Base-by-base conservation (phyloP, 2,888 invertebrate genomes). In the Trisateles emortualis region DNA sequence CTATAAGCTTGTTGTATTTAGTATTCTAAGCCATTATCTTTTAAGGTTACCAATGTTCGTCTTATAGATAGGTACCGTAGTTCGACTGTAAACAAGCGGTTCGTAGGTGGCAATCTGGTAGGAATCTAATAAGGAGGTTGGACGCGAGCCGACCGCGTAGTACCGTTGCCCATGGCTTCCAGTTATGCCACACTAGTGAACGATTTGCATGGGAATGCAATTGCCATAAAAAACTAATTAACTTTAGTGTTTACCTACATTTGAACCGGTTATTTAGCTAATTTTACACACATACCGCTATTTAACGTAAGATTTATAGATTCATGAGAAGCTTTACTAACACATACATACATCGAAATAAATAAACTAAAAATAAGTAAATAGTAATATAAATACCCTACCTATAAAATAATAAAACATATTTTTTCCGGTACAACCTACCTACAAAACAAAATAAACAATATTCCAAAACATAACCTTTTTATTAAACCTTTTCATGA, bases 141-240 rank as follows among this genome's bases (percentile, higher is more conserved):
- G 35, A n/a, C 32, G 30, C 42, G n/a, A 36, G 22, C 22, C 11
- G 11, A 30, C 46, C 41, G 33, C 52, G 14, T 32, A 33, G 53
- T 68, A 68, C 72, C 68, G 69, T 69, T 69, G 59, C 41, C 40
- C 29, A 32, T 9, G 32, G 38, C 48, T 39, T 56, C 64, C 57
- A 55, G 63, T 56, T 60, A 60, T 53, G 52, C 44, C 29, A 46
- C 39, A 33, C 53, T 57, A 51, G 46, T 52, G 54, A 33, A 50
- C 11, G 40, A 49, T 61, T 68, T 54, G 52, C 62, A 54, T 56
- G 55, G 50, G 46, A 56, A 54, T 55, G 56, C 52, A 64, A 57
- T 51, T 24, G 36, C 50, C 16, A 36, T 46, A 53, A 41, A 54
- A 54, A 26, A 45, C 30, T 38, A 46, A 33, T 36, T 14, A 57